Base-by-base conservation (phyloP, 2,888 invertebrate species). In the Pseudococcus jackbeardsleyi region DNA sequence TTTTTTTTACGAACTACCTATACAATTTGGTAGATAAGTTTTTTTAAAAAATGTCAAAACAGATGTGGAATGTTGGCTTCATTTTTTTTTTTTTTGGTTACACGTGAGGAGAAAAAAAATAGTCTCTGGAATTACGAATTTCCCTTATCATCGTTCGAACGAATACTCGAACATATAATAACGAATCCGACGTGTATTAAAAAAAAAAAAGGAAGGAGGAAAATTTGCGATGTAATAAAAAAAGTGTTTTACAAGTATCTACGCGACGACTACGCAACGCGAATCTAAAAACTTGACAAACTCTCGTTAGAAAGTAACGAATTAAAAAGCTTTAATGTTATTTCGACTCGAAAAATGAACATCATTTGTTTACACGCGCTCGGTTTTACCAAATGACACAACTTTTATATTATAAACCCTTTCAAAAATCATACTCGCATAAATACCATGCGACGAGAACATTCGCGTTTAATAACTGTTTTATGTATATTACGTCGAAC, bases 391-490 rank as follows among this genome's bases (percentile, higher is more conserved):
- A 72, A 72, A 72, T 12, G 26, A 72, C 17, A 4, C n/a, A 33
- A 72, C 72, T 72, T 72, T 72, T 59, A 59, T 59, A 59, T 59
- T 59, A 59, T 59, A 59, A 59, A 59, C 59, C 59, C 19, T 59
- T 59, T 59, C 59, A 59, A 17, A 72, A 72, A 39, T 72, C 39
- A 33, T 17, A 33, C 26, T 33, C 26, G 26, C 3, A 72, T 72
- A 33, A 72, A 72, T 72, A 39, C 72, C 12, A 7, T 3, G 1
- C 26, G 26, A 33, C 33, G 26, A 72, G 33, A 33, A 72, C 33
- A 39, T 72, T 72, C 72, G 72, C 72, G 33, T 72, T 72, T 72
- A 72, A 72, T 72, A 72, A 72, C 72, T 72, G 33, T 59, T 59
- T 59, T 19, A 59, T 59, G 19, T 59, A n/a, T 1, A n/a, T 1